Percentiles rank a stretch among this genome's conserved stretches.
phyloP scores from a whole-genome alignment of 2,797 vertebrate genomes.

The Phaenicophaeus curvirostris region DNA sequence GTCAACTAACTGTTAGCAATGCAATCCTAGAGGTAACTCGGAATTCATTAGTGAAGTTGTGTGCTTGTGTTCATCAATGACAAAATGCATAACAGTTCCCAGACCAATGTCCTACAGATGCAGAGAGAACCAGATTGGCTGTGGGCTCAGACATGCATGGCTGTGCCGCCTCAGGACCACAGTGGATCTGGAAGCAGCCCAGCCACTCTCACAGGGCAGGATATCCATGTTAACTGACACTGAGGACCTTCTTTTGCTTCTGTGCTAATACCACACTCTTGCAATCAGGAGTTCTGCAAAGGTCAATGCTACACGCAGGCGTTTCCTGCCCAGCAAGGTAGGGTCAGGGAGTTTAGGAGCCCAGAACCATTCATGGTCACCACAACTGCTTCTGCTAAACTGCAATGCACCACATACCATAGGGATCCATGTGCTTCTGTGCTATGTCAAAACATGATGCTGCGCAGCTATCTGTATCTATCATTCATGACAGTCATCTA shows the following conservation, averaged over 20 bases:
- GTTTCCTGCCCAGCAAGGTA: neutral
- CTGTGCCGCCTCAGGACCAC: neutral
- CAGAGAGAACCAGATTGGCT: neutral
- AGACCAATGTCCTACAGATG: neutral
- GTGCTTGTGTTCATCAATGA: neutral
- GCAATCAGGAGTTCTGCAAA: neutral
- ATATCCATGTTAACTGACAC: rapidly evolving
- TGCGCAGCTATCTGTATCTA: neutral
- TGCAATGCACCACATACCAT: neutral
- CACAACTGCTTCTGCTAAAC: neutral
- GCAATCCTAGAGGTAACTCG: neutral
- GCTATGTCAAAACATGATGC: neutral
- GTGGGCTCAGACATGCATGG: rapidly evolving
- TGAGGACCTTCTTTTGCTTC: neutral
- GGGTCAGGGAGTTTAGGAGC: neutral
- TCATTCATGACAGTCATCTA: neutral
- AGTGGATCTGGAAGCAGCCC: neutral
- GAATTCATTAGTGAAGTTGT: neutral
- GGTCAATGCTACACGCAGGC: neutral
- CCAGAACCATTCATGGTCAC: neutral
- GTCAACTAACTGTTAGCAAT: neutral
- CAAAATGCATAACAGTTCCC: neutral
- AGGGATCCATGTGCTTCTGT: neutral
- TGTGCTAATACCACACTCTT: neutral
- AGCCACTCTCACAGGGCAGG: neutral